A percentile compares a stretch with the other conserved stretches of the same genome.
These are phyloP conservation scores for Nasua narica DNA, from an alignment of 2,797 vertebrate species.

Conservation along the genomic window DNA sequence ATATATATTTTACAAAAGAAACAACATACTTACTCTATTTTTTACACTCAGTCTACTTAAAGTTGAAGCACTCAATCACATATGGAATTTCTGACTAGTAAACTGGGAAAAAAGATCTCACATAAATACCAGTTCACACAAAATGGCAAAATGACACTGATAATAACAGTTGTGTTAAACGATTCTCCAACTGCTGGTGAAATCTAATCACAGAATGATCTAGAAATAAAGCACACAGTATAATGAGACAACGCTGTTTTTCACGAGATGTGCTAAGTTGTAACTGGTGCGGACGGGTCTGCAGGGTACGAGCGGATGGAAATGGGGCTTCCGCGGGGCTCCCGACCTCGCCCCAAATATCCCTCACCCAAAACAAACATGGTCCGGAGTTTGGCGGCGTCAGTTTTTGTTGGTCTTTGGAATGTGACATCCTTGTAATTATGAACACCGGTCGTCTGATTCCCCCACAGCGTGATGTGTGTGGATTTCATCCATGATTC, in stretches of 20 bases:
- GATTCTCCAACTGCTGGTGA: not conserved
- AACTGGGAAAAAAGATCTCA: not conserved
- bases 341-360: not conserved
- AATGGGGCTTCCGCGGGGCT: not conserved
- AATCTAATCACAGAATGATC: not conserved
- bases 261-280: not conserved
- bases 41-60: not conserved
- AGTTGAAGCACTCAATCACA: not conserved
- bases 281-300: not conserved
- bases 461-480: not conserved
- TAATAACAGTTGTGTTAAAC: not conserved
- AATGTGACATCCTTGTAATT: fast-evolving
- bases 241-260: not conserved
- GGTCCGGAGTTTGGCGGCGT: not conserved
- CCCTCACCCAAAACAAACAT: not conserved
- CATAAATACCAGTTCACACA: not conserved
- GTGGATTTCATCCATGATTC: not conserved
- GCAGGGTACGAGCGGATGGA: fast-evolving
- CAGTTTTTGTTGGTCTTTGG: not conserved
- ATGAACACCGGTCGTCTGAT: no score
- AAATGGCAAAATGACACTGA: not conserved
- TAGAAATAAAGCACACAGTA: not conserved
- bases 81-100: not conserved
- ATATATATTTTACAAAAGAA: not conserved
- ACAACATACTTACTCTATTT: not conserved